phyloP scores from a whole-genome alignment of 35 echinoderm and acorn worm genomes.

The Apostichopus parvimensis region DNA sequence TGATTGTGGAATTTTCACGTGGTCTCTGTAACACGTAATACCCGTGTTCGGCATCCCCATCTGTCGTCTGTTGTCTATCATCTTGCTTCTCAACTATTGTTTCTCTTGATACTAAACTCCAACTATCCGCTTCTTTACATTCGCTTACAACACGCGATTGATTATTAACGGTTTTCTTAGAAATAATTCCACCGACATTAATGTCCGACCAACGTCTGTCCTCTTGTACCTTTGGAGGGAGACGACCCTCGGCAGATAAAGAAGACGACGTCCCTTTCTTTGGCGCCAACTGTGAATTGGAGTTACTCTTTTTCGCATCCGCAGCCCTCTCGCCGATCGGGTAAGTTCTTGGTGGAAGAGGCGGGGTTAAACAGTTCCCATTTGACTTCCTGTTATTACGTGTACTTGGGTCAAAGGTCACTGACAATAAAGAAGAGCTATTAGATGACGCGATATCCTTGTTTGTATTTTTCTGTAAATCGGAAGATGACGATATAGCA shows the following conservation, averaged over 20 bases:
- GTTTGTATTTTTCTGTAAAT: slow-evolving; percentile 10
- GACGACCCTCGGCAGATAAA: neutral
- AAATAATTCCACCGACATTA: too few relatives aligned
- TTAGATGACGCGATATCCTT: neutral
- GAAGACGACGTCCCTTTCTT: neutral
- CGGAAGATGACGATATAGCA: neutral
- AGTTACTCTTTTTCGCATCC: slow-evolving; percentile 19
- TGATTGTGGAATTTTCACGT: neutral
- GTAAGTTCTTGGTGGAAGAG: slow-evolving; percentile 40
- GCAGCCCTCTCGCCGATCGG: neutral
- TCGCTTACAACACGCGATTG: too few relatives aligned
- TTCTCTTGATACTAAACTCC: neutral
- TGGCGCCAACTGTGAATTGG: neutral
- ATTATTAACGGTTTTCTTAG: too few relatives aligned
- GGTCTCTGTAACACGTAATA: slow-evolving; percentile 26
- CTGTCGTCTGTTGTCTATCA: too few relatives aligned
- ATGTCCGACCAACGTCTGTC: neutral
- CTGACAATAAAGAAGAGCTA: neutral
- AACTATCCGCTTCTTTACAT: neutral
- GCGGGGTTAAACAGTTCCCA: neutral
- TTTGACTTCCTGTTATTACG: neutral
- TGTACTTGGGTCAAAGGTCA: neutral
- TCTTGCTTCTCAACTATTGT: neutral
- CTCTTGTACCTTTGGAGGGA: neutral
- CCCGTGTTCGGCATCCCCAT: neutral